These are phyloP conservation scores for Syrphus vitripennis DNA, from an alignment of 2,888 invertebrate genomes.

Conservation along the genomic window DNA sequence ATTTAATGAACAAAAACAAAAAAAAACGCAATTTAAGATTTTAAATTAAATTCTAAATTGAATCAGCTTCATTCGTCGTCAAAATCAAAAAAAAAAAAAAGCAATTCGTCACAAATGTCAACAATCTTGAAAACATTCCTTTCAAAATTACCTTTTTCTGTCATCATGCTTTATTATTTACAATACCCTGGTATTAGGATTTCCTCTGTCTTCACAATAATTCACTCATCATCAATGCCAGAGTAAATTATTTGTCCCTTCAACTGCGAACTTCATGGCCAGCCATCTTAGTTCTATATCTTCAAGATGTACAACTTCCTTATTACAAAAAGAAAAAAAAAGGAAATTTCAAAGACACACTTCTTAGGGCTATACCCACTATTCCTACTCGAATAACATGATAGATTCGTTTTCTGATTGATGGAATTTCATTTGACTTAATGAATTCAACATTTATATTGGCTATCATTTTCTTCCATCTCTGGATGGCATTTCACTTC, in stretches of 20 bases:
- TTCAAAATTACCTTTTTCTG: background rate
- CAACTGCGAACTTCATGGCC: background rate
- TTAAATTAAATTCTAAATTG: background rate
- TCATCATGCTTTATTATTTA: background rate
- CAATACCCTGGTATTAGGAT: background rate
- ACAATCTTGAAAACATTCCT: background rate
- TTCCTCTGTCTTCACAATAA: background rate
- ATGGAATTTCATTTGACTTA: slow-evolving; percentile 24
- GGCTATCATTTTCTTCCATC: background rate
- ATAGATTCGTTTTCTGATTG: slow-evolving; percentile 24
- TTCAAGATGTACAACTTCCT: background rate
- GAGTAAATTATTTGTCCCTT: slow-evolving; percentile 9
- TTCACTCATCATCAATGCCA: slow-evolving; percentile 28
- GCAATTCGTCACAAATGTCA: slow-evolving; percentile 8
- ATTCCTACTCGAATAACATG: background rate
- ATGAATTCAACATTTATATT: slow-evolving; percentile 33
- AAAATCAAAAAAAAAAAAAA: background rate
- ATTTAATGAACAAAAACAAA: background rate
- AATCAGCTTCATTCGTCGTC: background rate
- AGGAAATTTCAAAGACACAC: slow-evolving; percentile 3
- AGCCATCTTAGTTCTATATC: background rate
- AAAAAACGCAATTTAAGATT: background rate
- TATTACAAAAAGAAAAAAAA: background rate
- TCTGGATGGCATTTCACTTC: background rate
- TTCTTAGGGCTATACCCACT: background rate